phyloP scores from a whole-genome alignment of 2,888 invertebrate genomes.

The Drosophila hamatofila region DNA sequence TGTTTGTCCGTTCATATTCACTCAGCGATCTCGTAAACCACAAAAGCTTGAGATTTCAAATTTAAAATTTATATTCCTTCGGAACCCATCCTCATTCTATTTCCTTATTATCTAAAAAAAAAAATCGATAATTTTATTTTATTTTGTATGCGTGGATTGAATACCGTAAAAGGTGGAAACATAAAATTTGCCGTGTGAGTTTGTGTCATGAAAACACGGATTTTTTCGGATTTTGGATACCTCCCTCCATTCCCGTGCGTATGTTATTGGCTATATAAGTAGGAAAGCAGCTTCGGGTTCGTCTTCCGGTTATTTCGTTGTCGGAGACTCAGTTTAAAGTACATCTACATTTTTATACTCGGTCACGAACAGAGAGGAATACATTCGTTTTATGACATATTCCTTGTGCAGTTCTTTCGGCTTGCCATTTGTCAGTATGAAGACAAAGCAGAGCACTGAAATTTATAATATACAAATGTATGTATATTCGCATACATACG shows the following conservation, averaged over 20 bases:
- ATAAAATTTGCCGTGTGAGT: not conserved
- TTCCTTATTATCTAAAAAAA: not conserved
- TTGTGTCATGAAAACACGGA: not conserved
- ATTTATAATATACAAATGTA: not conserved
- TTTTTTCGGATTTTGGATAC: not conserved
- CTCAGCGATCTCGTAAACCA: not conserved
- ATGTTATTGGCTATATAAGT: no score
- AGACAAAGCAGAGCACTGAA: not conserved
- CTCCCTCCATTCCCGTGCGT: no score
- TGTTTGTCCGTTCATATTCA: no score
- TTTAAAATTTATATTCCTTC: not conserved
- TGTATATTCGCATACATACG: not conserved
- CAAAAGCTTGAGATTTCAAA: not conserved
- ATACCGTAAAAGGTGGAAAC: not conserved
- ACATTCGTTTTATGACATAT: not conserved
- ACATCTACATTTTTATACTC: not conserved
- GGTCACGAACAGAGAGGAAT: no score
- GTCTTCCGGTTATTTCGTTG: no score
- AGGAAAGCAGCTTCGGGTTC: no score
- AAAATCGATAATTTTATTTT: not conserved
- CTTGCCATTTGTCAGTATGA: no score
- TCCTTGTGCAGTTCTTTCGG: not conserved
- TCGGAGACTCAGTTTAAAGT: not conserved
- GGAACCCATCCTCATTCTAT: not conserved
- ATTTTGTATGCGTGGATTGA: not conserved